Evolutionary conservation across 2,888 invertebrate genomes (phyloP).

Genomic region (Sceliomorpha sp.): DNA sequence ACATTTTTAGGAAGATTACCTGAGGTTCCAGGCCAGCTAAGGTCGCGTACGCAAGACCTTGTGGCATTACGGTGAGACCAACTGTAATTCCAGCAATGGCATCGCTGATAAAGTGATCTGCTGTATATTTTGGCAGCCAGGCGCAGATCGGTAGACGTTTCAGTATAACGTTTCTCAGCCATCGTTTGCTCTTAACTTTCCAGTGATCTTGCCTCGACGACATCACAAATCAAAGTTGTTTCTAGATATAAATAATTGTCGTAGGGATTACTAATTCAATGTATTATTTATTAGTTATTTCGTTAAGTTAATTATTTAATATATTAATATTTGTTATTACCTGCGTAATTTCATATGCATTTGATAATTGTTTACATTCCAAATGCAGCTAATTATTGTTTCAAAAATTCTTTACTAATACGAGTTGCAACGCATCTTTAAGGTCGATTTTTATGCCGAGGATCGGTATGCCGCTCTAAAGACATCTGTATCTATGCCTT

Average conservation of each 20-base stretch:
- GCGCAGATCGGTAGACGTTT: slow-evolving; percentile 85
- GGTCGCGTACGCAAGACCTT: slow-evolving; percentile 94
- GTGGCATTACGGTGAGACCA: slow-evolving; percentile 95
- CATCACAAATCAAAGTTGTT: slow-evolving; percentile 18
- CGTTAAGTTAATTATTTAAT: too few relatives aligned
- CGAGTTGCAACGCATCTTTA: background rate
- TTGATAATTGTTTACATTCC: too few relatives aligned
- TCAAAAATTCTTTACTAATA: too few relatives aligned
- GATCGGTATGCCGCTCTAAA: background rate
- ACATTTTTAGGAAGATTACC: slow-evolving; percentile 79
- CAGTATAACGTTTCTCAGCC: slow-evolving; percentile 62
- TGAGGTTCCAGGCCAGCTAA: slow-evolving; percentile 93
- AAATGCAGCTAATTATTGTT: too few relatives aligned
- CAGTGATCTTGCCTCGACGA: slow-evolving; percentile 52
- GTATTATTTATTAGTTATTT: background rate
- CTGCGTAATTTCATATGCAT: too few relatives aligned
- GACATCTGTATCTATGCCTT: background rate
- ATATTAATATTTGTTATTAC: too few relatives aligned
- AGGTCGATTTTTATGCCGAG: too few relatives aligned
- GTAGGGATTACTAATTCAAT: background rate
- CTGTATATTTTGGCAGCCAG: slow-evolving; percentile 89
- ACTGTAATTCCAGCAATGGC: slow-evolving; percentile 95
- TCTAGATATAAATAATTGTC: background rate
- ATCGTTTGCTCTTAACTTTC: slow-evolving; percentile 53
- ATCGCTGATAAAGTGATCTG: slow-evolving; percentile 90